Evolutionary conservation across 2,888 invertebrate species (phyloP), one percentile per base, ranked within the genome.

Genomic region (Tillus elongatus): DNA sequence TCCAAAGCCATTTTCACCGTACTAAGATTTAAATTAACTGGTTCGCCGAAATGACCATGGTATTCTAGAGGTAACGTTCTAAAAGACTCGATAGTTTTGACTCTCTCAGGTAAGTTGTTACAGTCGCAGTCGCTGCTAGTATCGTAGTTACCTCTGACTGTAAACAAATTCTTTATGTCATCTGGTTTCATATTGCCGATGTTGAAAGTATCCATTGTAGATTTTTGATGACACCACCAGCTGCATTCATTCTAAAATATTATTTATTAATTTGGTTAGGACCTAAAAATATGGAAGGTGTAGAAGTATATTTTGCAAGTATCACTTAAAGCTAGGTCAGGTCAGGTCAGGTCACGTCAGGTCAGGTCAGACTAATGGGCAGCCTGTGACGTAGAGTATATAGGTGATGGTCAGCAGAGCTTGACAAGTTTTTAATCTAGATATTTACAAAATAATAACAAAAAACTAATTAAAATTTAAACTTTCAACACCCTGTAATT

Each of bases 1-100:
- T 91, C 93, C 30, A 90, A 88, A 14, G 93, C 91, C 32, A 95
- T 84, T 63, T 93, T 92, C 13, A 95, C 85, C 42, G 89, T 84
- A 56, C 89, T 90, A 57, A 80, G 72, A 59, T 77, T 81, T 28
- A 76, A 72, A 61, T 88, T 89, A 16, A 84, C 79, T 27, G 74
- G 70, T 39, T 75, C 75, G 54, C 82, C 76, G 46, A 87, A 91
- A 55, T 86, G 83, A 13, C 73, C 64, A 61, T 82, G 80, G 51
- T 74, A 73, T 30, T 70, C 71, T 50, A 85, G 64, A 30, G 77
- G 72, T 42, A 82, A 47, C 4, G 45, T 47, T 9, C 47, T 45
- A 36, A 53, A 75, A 47, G 72, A 71, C 53, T 72, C 72, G 9
- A 75, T 69, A 3, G 68, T 63, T 30, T 45, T 24, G 6, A 42